Evolutionary conservation across 2,888 invertebrate genomes (phyloP), one percentile per base, ranked within the genome.

Genomic region (Ecliptopera silaceata): DNA sequence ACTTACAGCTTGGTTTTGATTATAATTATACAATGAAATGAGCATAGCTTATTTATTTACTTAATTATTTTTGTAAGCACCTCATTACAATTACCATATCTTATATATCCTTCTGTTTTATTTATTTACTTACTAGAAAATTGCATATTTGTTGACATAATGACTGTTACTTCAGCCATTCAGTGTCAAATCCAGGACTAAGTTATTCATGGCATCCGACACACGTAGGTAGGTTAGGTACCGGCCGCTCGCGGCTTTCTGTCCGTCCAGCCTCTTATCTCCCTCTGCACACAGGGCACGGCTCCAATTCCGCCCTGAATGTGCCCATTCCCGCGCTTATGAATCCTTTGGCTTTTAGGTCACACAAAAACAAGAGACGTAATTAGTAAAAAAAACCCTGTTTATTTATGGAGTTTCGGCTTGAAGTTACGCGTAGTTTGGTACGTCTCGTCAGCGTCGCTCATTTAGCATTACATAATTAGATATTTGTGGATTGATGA

Each of bases 181-280:
- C 77, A 74, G 72, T 72, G 79, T 67, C 72, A 69, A 75, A 78
- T 78, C 72, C 66, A 59, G 57, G 65, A 65, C 70, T 85, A 71
- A 84, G 61, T 83, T 86, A 88, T 86, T 84, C 82, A 86, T 82
- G 78, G 70, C 74, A 74, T 74, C 71, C 70, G 74, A 67, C 74
- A 70, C 66, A 66, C 71, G 57, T 63, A 59, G 26, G 26, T 26
- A 26, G 26, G 26, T 26, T 26, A 26, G 26, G 26, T 26, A 26
- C 8, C 70, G 53, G 61, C 65, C 64, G 63, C 60, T 65, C 61
- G 58, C 64, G 65, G 64, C 66, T 69, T 61, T 50, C 50, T 64
- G 41, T 42, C 42, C 42, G 66, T 71, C 63, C 74, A 71, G 71
- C 72, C 77, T 75, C 76, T 75, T 78, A 77, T 79, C 74, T 65